These are phyloP conservation scores for Dynastes tityus DNA, from an alignment of 2,888 invertebrate species.

Conservation along the genomic window DNA sequence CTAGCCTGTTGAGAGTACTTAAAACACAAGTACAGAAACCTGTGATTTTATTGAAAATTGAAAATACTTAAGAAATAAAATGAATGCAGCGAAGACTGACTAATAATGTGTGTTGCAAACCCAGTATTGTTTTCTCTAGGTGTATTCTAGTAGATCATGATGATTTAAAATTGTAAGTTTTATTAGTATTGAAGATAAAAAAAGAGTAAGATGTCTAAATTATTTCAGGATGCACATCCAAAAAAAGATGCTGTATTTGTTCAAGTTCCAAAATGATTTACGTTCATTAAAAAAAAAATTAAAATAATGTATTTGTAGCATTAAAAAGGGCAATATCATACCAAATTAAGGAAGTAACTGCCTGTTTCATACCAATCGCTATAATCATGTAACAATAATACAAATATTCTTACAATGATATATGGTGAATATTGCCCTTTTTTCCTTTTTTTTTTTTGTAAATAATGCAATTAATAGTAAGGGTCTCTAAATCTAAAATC, in stretches of 20 bases:
- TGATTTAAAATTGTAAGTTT: constrained; percentile 24
- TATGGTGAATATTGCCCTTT: background rate
- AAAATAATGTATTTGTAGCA: background rate
- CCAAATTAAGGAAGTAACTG: background rate
- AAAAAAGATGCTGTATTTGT: constrained; percentile 1
- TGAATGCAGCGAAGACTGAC: constrained; percentile 25
- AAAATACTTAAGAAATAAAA: constrained; percentile 24
- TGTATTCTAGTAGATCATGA: constrained; percentile 2
- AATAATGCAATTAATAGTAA: too few relatives aligned
- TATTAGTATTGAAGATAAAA: constrained; percentile 16
- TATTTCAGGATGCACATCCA: constrained; percentile 19
- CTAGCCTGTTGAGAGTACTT: constrained; percentile 17
- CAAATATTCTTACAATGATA: background rate
- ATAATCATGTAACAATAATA: too few relatives aligned
- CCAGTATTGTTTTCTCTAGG: constrained; percentile 30
- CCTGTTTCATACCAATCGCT: too few relatives aligned
- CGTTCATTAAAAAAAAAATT: background rate
- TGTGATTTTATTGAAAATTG: constrained; percentile 30
- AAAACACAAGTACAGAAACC: constrained; percentile 5
- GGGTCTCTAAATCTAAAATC: constrained; percentile 3
- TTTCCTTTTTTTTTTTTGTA: too few relatives aligned
- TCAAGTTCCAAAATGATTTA: background rate
- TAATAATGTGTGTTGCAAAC: constrained; percentile 3
- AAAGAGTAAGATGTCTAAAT: constrained; percentile 6
- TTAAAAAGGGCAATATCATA: background rate